Evolutionary conservation across 2,888 invertebrate species (phyloP).

Genomic region (Hipparchia semele): DNA sequence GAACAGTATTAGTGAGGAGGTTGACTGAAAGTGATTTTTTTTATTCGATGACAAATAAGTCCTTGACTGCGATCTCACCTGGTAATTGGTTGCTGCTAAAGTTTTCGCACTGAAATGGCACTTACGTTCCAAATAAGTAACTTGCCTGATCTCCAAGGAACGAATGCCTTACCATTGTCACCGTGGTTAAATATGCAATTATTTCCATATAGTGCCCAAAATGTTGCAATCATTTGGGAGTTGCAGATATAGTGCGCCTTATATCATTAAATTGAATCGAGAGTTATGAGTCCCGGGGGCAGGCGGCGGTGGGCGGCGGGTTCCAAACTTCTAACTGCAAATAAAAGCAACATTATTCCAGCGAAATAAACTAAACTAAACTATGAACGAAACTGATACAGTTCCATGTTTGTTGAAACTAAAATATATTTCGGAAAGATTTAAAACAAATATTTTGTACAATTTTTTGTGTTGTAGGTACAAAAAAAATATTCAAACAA

Average conservation of each 20-base stretch:
- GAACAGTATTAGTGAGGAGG: too few species aligned
- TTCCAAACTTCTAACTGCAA: conserved; percentile 10
- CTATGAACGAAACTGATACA: conserved; percentile 1
- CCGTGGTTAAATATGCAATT: not conserved
- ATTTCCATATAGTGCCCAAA: not conserved
- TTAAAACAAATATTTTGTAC: not conserved
- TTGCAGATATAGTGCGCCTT: conserved; percentile 8
- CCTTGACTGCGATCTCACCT: too few species aligned
- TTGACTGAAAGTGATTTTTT: too few species aligned
- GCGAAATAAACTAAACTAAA: not conserved
- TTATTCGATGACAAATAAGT: too few species aligned
- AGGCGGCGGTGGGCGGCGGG: not conserved
- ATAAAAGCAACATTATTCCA: conserved; percentile 14
- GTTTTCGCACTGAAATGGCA: too few species aligned
- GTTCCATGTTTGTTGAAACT: not conserved
- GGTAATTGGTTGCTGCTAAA: too few species aligned
- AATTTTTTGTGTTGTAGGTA: not conserved
- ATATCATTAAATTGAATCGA: conserved; percentile 26
- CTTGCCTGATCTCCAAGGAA: too few species aligned
- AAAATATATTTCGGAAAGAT: not conserved
- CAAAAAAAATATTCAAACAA: too few species aligned
- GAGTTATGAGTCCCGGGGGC: conserved; percentile 24
- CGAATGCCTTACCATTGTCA: too few species aligned
- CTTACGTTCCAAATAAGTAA: too few species aligned
- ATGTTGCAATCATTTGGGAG: conserved; percentile 11